Evolutionary conservation across 1,140 invertebrate species (phyloP), one percentile per base, ranked within the genome.

Genomic region (Trialeurodes vaporariorum): DNA sequence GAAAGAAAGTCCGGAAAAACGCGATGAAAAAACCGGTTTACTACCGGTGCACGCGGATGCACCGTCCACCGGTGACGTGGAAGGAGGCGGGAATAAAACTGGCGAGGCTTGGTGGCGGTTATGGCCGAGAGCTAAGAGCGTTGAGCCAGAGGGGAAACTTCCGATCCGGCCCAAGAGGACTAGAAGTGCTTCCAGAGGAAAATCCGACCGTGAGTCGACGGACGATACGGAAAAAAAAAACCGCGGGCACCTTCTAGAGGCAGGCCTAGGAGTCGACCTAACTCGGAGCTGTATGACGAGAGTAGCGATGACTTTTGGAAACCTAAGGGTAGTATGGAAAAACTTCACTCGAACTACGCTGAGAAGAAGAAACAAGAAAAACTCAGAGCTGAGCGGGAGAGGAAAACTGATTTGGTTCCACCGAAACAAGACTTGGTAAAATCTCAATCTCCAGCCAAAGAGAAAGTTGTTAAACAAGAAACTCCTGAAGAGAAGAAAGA

Each of bases 241-340:
- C 26, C 58, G 66, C 59, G 21, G 59, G 61, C 34, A 9, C 34
- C 34, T 17, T 9, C 34, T 17, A 49, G 34, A 17, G 17, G 34
- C 17, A 49, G 34, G 17, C 34, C 5, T 5, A 5, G 17, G 62
- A 66, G 65, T 12, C 27, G 25, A 2, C 17, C 25, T 21, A 64
- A 64, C 12, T 68, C 67, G 1, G 40, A 25, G n/a, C 34, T 25
- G 1, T 40, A 40, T 17, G 60, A 68, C 25, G 69, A 71, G 13
- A 70, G 67, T 27, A 71, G 71, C 64, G 72, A 73, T 64, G 72
- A 72, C 21, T 73, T 73, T 60, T 73, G 72, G 72, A 73, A 71
- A 61, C 61, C 70, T 17, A 49, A 49, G 17, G 34, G 34, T 17
- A 49, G 34, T 17, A 49, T 49, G 23, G 64, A 63, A 17, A 68